phyloP scores from a whole-genome alignment of 1,140 invertebrate genomes.

The Chlorops oryzae region DNA sequence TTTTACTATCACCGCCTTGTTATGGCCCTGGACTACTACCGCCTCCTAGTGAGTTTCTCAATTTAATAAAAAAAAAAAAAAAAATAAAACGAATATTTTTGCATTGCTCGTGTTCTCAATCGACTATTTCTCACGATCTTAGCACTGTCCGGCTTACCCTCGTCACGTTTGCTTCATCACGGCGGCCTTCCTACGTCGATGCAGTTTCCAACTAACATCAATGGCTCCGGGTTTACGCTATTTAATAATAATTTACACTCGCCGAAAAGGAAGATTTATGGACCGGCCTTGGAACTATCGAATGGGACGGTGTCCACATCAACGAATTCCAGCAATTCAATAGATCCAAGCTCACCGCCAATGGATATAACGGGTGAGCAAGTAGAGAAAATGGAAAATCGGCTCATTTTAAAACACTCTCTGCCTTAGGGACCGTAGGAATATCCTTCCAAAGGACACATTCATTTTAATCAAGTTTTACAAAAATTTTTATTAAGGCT shows the following conservation, averaged over 20 bases:
- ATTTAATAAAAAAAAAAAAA: not conserved
- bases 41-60: constrained; percentile 43
- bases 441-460: too few relatives aligned
- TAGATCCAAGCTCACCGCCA: constrained; percentile 40
- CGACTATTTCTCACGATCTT: constrained; percentile 10
- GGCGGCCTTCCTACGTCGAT: constrained; percentile 40
- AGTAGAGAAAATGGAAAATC: not conserved
- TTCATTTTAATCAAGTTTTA: too few relatives aligned
- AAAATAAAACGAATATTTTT: not conserved
- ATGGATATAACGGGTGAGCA: constrained; percentile 27
- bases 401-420: too few relatives aligned
- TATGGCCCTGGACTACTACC: constrained; percentile 46
- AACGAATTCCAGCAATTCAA: constrained; percentile 42
- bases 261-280: not conserved
- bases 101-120: not conserved
- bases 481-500: constrained; percentile 8
- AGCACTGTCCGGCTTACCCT: constrained; percentile 37
- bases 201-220: constrained; percentile 38
- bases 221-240: constrained; percentile 32
- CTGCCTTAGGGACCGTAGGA: too few relatives aligned
- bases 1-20: constrained; percentile 45
- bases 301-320: constrained; percentile 37
- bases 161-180: constrained; percentile 41
- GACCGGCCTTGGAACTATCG: constrained; percentile 26
- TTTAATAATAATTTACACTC: constrained; percentile 22